Evolutionary conservation across 2,888 invertebrate genomes (phyloP), one percentile per base, ranked within the genome.

Genomic region (Tanypteryx hageni): DNA sequence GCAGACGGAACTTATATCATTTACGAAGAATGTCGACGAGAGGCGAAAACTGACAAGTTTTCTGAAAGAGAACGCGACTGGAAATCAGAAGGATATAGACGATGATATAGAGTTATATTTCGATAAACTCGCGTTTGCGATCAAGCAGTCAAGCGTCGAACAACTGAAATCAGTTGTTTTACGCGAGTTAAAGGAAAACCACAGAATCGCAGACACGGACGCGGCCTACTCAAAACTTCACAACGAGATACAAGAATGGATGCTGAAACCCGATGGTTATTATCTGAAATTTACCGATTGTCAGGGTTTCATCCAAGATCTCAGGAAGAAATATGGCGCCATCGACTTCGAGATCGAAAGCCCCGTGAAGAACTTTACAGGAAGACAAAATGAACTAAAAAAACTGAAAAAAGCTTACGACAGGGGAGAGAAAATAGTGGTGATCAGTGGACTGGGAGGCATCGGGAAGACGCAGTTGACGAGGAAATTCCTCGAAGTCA

Each of bases 121-220:
- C 4, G 76, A 92, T 13, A 82, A 92, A 9, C 22, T 92, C 10
- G 59, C 44, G 1, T 92, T 92, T 82, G 92, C 82, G 16, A 82
- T 92, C 7, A n/a, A 83, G 11, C 92, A 92, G 16, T 83, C 92
- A 27, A 57, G 57, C 31, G 92, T 81, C 0, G 92, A 92, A 27
- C 27, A 92, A 81, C 27, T 92, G 16, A 57, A 56, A 22, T n/a
- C 2, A 11, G 14, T 83, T 44, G 44, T 92, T 13, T 22, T 81
- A 0, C 31, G 58, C 10, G 92, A 92, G n/a, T 14, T 81, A 31
- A n/a, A 56, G 10, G 61, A 92, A 8, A 58, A 84, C 0, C 58
- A 81, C 58, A 84, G 10, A n/a, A 13, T 57, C n/a, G 57, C 27
- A 10, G 22, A 44, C 0, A 16, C 14, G 3, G 56, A 92, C 5